Evolutionary conservation across 1,140 invertebrate species (phyloP).

Genomic region (roundworm (Caenorhabditis elegans)): WBcel235 BX284606.5:6111001-6111500

Average conservation of each 20-base stretch:
- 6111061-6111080: slow-evolving; percentile 53
- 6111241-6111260: slow-evolving; percentile 7
- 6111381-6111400: background rate
- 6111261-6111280: slow-evolving; percentile 19
- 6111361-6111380: background rate
- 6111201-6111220: slow-evolving; percentile 18
- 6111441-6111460: slow-evolving; percentile 31
- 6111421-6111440: background rate
- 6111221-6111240: slow-evolving; percentile 38
- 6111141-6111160: background rate
- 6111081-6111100: slow-evolving; percentile 37
- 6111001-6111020: slow-evolving; percentile 40
- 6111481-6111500: slow-evolving; percentile 35
- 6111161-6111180: background rate
- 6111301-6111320: background rate
- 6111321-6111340: background rate
- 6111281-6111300: slow-evolving; percentile 26
- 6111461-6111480: slow-evolving; percentile 41
- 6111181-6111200: background rate
- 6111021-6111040: slow-evolving; percentile 54
- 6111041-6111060: slow-evolving; percentile 48
- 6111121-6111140: slow-evolving; percentile 57
- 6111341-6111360: background rate
- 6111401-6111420: background rate
- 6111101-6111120: slow-evolving; percentile 52